These are phyloP conservation scores for Pogona vitticeps DNA, from an alignment of 2,113 vertebrate genomes.

Conservation along the genomic window DNA sequence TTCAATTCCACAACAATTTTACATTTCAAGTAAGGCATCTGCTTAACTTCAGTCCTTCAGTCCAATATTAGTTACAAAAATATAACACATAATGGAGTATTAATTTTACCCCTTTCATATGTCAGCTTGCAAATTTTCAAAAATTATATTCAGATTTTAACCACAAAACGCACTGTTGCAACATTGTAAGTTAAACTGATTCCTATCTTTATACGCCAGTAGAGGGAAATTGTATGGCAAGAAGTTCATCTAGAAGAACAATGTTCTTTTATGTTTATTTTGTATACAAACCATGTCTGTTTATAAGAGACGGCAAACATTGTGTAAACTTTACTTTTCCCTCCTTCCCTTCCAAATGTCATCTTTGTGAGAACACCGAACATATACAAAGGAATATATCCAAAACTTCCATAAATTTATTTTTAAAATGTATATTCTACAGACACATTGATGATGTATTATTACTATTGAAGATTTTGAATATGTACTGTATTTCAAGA, in stretches of 20 bases:
- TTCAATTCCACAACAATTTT: not conserved
- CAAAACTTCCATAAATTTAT: slow-evolving; percentile 17
- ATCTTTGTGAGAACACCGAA: not conserved
- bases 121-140: not conserved
- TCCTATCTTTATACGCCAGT: not conserved
- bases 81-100: not conserved
- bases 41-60: not conserved
- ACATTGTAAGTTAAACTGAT: not conserved
- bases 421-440: not conserved
- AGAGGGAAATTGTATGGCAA: slow-evolving; percentile 37
- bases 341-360: not conserved
- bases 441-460: not conserved
- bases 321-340: slow-evolving; percentile 30
- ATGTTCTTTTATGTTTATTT: slow-evolving; percentile 22
- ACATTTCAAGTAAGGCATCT: not conserved
- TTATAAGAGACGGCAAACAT: slow-evolving; percentile 1
- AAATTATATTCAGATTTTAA: slow-evolving; percentile 6
- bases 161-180: not conserved
- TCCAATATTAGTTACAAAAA: not conserved
- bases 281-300: slow-evolving; percentile 37
- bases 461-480: not conserved
- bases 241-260: slow-evolving; percentile 26
- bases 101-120: not conserved
- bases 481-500: not conserved
- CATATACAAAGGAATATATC: not conserved